A percentile compares a stretch with the other conserved stretches of the same genome.
Conservation (phyloP, 2,113 vertebrate genomes). For the Cairina moschata region DNA sequence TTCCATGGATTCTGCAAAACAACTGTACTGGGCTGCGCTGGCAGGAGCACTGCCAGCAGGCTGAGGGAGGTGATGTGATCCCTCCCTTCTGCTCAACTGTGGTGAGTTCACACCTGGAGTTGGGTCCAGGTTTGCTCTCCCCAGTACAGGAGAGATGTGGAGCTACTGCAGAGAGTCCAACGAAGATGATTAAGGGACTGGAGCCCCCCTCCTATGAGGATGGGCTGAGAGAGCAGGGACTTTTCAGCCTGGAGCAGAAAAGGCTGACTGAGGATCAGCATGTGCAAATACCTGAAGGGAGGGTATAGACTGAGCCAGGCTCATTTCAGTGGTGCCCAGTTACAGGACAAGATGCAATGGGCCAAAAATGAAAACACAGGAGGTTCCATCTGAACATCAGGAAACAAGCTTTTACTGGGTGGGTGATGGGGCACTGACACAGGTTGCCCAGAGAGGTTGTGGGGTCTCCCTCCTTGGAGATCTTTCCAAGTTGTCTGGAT, state of each 20-base stretch:
- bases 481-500: neutral
- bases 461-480: neutral
- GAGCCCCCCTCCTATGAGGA: neutral
- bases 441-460: neutral
- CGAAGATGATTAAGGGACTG: neutral
- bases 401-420: neutral
- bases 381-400: neutral
- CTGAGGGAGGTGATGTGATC: neutral
- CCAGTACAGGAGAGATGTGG: neutral
- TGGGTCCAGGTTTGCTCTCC: neutral
- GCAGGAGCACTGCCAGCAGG: neutral
- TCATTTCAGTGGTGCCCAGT: neutral
- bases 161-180: neutral
- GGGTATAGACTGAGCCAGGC: neutral
- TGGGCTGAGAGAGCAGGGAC: neutral
- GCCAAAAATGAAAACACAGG: neutral
- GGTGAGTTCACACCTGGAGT: neutral
- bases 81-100: neutral
- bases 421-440: neutral
- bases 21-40: neutral
- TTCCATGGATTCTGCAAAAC: neutral
- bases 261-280: neutral
- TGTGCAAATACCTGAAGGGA: neutral
- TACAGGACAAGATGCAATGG: neutral
- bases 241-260: neutral